Evolutionary conservation across 2,113 vertebrate species (phyloP).

Genomic region (Actinemys pallida): DNA sequence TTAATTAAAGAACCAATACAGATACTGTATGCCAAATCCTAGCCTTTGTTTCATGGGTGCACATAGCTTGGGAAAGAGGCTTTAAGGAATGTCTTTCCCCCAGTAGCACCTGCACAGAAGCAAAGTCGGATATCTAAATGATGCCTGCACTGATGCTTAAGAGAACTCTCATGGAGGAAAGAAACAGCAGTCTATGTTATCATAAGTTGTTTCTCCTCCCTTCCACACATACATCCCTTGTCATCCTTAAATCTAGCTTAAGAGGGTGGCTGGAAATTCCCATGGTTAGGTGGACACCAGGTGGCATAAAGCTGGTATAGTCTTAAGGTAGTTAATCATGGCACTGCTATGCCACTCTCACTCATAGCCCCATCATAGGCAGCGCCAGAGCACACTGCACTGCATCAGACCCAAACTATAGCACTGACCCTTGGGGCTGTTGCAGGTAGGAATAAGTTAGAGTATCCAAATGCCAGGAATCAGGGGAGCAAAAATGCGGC

Average conservation of each 20-base stretch:
- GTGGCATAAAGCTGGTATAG: neutral
- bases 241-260: neutral
- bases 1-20: neutral
- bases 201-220: neutral
- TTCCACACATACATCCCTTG: neutral
- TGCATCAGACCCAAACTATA: neutral
- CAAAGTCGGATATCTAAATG: rapidly evolving
- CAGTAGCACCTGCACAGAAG: neutral
- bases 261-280: neutral
- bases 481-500: rapidly evolving
- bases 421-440: neutral
- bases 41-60: neutral
- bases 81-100: neutral
- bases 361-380: neutral
- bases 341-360: neutral
- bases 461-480: neutral
- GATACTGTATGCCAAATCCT: neutral
- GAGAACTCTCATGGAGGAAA: neutral
- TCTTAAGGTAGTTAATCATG: neutral
- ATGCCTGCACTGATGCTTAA: neutral
- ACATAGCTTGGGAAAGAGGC: rapidly evolving
- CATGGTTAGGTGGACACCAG: neutral
- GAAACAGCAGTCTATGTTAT: neutral
- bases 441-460: neutral
- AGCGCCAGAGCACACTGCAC: neutral